Evolutionary conservation across 2,888 invertebrate species (phyloP).

Genomic region (Drosophila cognata): DNA sequence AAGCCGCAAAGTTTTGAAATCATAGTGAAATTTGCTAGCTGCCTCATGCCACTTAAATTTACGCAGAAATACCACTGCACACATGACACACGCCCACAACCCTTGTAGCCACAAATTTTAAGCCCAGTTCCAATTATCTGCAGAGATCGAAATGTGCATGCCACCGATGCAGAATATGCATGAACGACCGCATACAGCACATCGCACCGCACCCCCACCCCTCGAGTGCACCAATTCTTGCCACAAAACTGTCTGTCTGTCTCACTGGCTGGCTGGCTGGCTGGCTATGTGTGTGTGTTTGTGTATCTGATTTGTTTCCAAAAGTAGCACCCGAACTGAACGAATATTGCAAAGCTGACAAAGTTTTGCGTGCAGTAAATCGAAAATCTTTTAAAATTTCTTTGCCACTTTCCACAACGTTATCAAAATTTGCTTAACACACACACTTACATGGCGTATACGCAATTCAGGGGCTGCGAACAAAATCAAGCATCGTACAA

Average conservation of each 20-base stretch:
- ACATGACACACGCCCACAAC: constrained; percentile 25
- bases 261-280: not conserved
- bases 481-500: constrained; percentile 90
- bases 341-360: constrained; percentile 20
- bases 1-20: constrained; percentile 78
- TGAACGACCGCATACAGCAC: constrained; percentile 45
- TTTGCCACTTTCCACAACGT: constrained; percentile 22
- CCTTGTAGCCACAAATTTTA: constrained; percentile 75
- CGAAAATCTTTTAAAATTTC: constrained; percentile 48
- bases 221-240: not conserved
- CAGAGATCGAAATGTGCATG: constrained; percentile 66
- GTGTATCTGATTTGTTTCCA: constrained; percentile 12
- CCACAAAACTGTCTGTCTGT: constrained; percentile 17
- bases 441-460: constrained; percentile 26
- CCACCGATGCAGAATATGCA: constrained; percentile 53
- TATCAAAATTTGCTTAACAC: not conserved
- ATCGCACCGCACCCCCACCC: not conserved
- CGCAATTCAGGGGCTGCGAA: constrained; percentile 88
- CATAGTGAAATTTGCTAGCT: constrained; percentile 73
- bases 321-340: constrained; percentile 19
- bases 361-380: constrained; percentile 26
- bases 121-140: constrained; percentile 79
- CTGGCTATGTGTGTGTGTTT: not conserved
- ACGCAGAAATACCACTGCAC: constrained; percentile 45
- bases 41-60: constrained; percentile 76